Base-by-base conservation (phyloP, 2,888 invertebrate species). In the Microplitis deprimator region DNA sequence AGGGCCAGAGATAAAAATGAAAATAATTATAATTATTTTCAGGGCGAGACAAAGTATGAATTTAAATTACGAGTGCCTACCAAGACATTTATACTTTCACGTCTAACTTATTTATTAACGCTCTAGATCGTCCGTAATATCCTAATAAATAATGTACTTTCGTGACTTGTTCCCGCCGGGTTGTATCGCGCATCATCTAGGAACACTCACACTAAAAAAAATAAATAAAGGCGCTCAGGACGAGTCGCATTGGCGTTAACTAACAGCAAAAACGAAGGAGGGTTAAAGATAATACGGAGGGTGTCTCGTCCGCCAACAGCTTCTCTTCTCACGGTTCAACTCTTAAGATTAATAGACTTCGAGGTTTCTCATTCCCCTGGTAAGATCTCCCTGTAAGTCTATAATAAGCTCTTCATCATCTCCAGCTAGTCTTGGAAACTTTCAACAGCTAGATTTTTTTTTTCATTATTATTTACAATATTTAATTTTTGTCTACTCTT, bases 21-120 rank as follows among this genome's bases (percentile, higher is more conserved):
- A 13, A 50, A 50, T 13, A 50, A 50, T 50, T 13, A 5, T 13
- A 8, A 50, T 50, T 50, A 50, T 50, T 29, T 29, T 50, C 2
- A 50, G 13, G 8, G 5, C 50, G 50, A 50, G 13, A 13, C 50
- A 13, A 50, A 50, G 13, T 50, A 50, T 13, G 50, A 50, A 13
- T 50, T 8, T 13, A 50, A 50, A 50, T 50, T 5, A 8, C 50
- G 13, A 50, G 13, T 13, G 50, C 29, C 29, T 29, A 50, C 17
- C 10, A 29, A 29, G 38, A 20, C n/a, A 65, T 65, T 65, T 13
- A 65, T 65, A 60, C 17, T 39, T 73, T 64, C 61, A 20, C 50
- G 70, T 50, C 38, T 29, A 29, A 83, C 82, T 84, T 83, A 83
- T 84, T 84, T 84, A 84, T 83, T 83, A 82, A 75, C 77, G 75